These are phyloP conservation scores for Carduelis carduelis DNA, from an alignment of 2,797 vertebrate genomes.

Conservation along the genomic window DNA sequence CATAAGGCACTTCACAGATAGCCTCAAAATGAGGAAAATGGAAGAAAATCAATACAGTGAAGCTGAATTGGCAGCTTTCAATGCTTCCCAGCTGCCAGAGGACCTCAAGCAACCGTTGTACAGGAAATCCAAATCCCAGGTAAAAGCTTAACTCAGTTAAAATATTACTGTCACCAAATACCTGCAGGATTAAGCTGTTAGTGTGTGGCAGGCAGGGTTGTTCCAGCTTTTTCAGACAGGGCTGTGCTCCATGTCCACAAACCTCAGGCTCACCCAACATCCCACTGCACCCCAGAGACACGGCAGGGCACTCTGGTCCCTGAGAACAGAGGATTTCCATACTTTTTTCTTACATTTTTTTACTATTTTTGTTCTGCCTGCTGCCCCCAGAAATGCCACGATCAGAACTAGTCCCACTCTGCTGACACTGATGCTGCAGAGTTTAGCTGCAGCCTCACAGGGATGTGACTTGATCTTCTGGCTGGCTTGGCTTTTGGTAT, in stretches of 20 bases:
- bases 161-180: constrained; percentile 18
- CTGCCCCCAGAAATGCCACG: neutral
- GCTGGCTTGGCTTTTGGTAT: neutral
- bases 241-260: neutral
- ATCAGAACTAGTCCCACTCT: neutral
- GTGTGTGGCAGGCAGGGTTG: neutral
- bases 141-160: constrained; percentile 69
- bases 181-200: neutral
- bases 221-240: neutral
- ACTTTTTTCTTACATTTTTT: neutral
- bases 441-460: neutral
- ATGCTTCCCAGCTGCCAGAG: constrained; percentile 84
- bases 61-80: constrained; percentile 84
- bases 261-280: neutral
- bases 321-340: neutral
- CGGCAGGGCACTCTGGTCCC: neutral
- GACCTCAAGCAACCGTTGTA: constrained; percentile 94
- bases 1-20: constrained; percentile 94
- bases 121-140: constrained; percentile 99
- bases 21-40: constrained; percentile 88
- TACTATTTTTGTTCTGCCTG: neutral
- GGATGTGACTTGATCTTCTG: neutral
- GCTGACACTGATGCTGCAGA: neutral
- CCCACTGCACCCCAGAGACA: neutral
- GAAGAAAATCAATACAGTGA: constrained; percentile 92